Base-by-base conservation (phyloP, 2,888 invertebrate genomes). In the Megalurothrips usitatus region DNA sequence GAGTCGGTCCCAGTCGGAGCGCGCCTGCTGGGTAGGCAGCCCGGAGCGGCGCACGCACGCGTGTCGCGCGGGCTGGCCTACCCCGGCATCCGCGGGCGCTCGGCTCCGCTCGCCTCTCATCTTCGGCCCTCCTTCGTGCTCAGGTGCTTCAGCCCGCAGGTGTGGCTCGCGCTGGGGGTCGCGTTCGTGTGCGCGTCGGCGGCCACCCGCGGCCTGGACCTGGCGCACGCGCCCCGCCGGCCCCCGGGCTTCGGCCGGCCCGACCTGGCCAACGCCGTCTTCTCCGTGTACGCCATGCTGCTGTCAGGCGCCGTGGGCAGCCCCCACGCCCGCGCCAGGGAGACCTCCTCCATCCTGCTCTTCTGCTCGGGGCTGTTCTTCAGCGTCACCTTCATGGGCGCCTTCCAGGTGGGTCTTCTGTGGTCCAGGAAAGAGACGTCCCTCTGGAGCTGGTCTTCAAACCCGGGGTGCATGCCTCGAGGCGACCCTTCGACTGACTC, bases 331-430 rank as follows among this genome's bases (percentile, higher is more conserved):
- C 23, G 68, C 3, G 68, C 68, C 23, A 23, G 68, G 23, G 68
- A 75, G 68, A 23, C 26, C 23, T 75, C 68, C 26, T 26, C 68
- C 23, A n/a, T 23, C 23, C 68, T 75, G 68, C 68, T 75, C 23
- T 26, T 75, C 68, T n/a, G 23, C 23, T 23, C 23, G 68, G 68
- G 23, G 68, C 68, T 75, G 26, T 8, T 75, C 23, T 75, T 75
- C 68, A 75, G 68, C 68, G 23, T 75, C 68, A 75, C 23, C 68
- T 75, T 75, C 68, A 75, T 75, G 68, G 68, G 68, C 11, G 68
- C 68, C 10, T 75, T 26, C 26, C 68, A 75, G 68, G 68, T 43
- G 34, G 34, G 34, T 43, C 34, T 2, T 43, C 34, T 43, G 3
- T 43, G 34, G 34, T 43, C 6, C 34, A 43, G 34, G n/a, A 43